Percentiles rank a stretch among this genome's conserved stretches.
These are phyloP conservation scores for Acrocephalus arundinaceus DNA, from an alignment of 2,113 vertebrate species.

Conservation along the genomic window DNA sequence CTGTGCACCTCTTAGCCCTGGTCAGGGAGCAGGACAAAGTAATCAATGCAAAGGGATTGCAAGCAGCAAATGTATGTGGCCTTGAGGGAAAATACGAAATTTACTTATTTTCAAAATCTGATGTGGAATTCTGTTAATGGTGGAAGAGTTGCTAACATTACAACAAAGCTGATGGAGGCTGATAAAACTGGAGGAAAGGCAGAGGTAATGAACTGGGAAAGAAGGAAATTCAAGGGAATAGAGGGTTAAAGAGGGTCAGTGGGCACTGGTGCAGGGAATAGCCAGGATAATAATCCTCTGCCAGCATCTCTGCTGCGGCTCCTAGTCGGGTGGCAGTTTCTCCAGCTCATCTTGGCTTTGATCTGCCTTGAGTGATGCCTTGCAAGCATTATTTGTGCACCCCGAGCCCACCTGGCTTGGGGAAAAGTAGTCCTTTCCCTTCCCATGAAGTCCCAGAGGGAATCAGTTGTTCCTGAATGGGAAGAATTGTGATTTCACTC, in stretches of 20 bases:
- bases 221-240: not conserved
- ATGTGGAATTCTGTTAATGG: not conserved
- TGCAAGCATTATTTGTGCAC: not conserved
- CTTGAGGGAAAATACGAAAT: not conserved
- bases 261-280: not conserved
- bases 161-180: not conserved
- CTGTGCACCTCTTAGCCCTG: not conserved
- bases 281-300: not conserved
- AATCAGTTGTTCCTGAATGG: not conserved
- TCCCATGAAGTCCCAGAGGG: fast-evolving
- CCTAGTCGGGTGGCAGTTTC: not conserved
- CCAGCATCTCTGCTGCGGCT: not conserved
- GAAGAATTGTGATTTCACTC: not conserved
- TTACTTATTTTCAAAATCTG: not conserved
- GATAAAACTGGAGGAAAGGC: not conserved
- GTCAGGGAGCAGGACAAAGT: not conserved
- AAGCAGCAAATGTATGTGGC: not conserved
- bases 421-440: not conserved
- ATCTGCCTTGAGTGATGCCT: not conserved
- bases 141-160: not conserved
- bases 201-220: not conserved
- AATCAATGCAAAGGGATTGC: not conserved
- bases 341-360: not conserved
- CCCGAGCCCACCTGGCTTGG: not conserved
- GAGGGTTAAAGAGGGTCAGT: not conserved